These are phyloP conservation scores for Ectemnius continuus DNA, from an alignment of 2,888 invertebrate genomes.

Conservation along the genomic window DNA sequence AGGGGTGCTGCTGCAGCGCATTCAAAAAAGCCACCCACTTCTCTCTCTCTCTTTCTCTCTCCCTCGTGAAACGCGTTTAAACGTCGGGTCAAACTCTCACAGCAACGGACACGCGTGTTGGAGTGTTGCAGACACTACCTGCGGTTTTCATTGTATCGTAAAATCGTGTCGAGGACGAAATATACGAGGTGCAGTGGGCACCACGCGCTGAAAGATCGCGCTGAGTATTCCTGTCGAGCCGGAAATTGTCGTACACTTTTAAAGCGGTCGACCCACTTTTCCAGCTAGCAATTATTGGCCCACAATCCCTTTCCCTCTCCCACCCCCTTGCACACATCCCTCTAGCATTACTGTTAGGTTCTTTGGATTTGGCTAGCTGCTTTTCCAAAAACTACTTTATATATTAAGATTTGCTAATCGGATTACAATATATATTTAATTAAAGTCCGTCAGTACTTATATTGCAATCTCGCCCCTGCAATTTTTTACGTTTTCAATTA, in stretches of 20 bases:
- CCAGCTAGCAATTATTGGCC: too few species aligned
- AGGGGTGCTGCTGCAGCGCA: conserved; percentile 18
- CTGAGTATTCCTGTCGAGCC: background rate
- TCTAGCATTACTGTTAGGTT: too few species aligned
- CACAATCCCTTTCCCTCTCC: too few species aligned
- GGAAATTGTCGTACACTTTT: conserved; percentile 1
- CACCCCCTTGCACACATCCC: too few species aligned
- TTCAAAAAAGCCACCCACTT: background rate
- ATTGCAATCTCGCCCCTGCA: too few species aligned
- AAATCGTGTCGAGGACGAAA: conserved; percentile 36
- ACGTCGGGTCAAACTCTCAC: conserved; percentile 23
- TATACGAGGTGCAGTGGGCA: conserved; percentile 21
- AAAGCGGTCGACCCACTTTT: background rate
- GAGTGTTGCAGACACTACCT: background rate
- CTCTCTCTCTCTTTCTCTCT: background rate
- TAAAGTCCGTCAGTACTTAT: too few species aligned
- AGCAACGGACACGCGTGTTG: too few species aligned
- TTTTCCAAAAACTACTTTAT: too few species aligned
- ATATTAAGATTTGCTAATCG: too few species aligned
- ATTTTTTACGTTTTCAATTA: too few species aligned
- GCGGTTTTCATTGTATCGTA: conserved; percentile 45
- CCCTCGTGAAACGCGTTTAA: conserved; percentile 5
- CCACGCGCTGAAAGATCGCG: conserved; percentile 5
- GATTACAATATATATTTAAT: too few species aligned
- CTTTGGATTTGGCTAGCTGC: too few species aligned